Conservation (phyloP, 2,888 invertebrate species). For the Apoderus coryli region DNA sequence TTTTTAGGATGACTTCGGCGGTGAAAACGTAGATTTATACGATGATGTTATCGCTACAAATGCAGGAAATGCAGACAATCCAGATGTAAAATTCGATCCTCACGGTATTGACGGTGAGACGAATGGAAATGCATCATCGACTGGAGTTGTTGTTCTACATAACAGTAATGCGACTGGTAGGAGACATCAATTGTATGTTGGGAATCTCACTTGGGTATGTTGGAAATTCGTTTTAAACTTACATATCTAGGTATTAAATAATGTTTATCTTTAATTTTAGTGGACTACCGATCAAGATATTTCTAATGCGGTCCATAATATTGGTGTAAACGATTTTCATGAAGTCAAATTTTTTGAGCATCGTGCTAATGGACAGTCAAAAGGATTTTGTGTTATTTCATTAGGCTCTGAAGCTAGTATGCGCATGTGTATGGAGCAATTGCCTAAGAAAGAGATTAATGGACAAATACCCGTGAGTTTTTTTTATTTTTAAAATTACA, state of each 20-base stretch:
- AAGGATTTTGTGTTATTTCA: slow-evolving; percentile 94
- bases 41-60: slow-evolving; percentile 83
- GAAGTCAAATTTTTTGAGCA: slow-evolving; percentile 99
- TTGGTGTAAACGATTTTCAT: slow-evolving; percentile 85
- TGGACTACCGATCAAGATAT: slow-evolving; percentile 98
- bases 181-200: slow-evolving; percentile 87
- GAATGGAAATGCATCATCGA: slow-evolving; percentile 38
- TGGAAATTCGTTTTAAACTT: neutral
- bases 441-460: slow-evolving; percentile 91
- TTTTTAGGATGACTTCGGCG: slow-evolving; percentile 65
- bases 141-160: slow-evolving; percentile 41
- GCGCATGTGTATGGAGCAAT: slow-evolving; percentile 77
- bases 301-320: slow-evolving; percentile 71
- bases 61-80: slow-evolving; percentile 43
- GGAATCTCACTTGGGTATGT: slow-evolving; percentile 95
- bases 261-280: slow-evolving; percentile 44
- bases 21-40: slow-evolving; percentile 84
- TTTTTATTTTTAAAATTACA: too few species aligned
- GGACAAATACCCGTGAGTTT: slow-evolving; percentile 91
- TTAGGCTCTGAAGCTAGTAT: slow-evolving; percentile 86
- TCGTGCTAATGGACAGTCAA: slow-evolving; percentile 95
- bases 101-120: slow-evolving; percentile 38
- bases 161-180: slow-evolving; percentile 54
- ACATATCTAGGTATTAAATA: slow-evolving; percentile 1
- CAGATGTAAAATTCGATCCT: slow-evolving; percentile 33